phyloP scores from a whole-genome alignment of 2,888 invertebrate genomes.

The Tenodera sinensis region DNA sequence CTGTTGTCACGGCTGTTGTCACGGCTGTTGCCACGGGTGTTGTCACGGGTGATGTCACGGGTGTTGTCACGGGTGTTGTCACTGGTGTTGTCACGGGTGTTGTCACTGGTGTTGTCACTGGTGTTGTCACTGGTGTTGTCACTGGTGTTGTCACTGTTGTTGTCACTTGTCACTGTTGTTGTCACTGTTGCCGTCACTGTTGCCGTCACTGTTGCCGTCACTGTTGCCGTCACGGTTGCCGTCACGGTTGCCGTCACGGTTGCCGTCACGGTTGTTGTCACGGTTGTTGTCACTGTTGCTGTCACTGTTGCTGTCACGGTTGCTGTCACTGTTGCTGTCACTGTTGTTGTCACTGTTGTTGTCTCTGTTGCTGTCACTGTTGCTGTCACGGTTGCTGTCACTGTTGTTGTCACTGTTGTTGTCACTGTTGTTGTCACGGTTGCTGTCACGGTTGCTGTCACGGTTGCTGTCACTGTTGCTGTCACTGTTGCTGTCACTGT shows the following conservation, averaged over 20 bases:
- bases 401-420: conserved; percentile 10
- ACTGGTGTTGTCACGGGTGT: too few species aligned
- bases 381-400: conserved; percentile 6
- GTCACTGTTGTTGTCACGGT: not conserved
- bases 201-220: not conserved
- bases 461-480: not conserved
- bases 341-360: not conserved
- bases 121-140: too few species aligned
- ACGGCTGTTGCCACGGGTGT: too few species aligned
- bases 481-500: conserved; percentile 6
- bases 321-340: conserved; percentile 5
- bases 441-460: conserved; percentile 1
- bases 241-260: too few species aligned
- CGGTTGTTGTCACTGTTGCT: too few species aligned
- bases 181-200: conserved; percentile 8
- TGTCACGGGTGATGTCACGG: too few species aligned
- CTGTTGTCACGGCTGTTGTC: not conserved
- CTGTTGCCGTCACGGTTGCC: not conserved
- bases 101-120: too few species aligned
- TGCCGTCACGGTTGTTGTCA: too few species aligned
- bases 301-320: conserved; percentile 3
- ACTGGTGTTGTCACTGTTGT: too few species aligned
- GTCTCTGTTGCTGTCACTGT: not conserved
- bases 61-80: too few species aligned
- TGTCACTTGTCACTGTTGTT: too few species aligned